Evolutionary conservation across 2,113 vertebrate species (phyloP), one percentile per base, ranked within the genome.

Genomic region (Galeopterus variegatus): DNA sequence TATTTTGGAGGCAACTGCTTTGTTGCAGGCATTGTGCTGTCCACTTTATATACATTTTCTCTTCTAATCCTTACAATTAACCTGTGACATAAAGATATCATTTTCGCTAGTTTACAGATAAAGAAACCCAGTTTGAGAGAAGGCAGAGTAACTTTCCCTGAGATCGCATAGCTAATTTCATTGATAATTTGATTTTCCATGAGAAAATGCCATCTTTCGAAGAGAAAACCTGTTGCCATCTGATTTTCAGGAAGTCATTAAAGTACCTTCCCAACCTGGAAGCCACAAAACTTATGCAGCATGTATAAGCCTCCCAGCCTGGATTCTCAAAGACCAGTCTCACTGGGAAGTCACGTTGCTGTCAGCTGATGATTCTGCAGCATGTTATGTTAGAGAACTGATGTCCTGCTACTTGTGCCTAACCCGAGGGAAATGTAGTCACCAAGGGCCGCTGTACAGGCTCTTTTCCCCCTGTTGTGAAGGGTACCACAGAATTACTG

Each of bases 131-230:
- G 36, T 62, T 52, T 72, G 45, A 80, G 24, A 62, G 69, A 65
- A 85, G 24, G 19, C n/a, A 64, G 65, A 56, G 72, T 81, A 85
- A 83, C 56, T 90, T 94, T 94, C 52, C 76, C 65, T 56, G 90
- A 65, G 28, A 73, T 62, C 81, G 86, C 52, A 79, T 10, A 54
- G 52, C 62, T 91, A 89, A 97, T 93, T 90, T 90, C 48, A 65
- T 93, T 93, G 67, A 95, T 92, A 65, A 70, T 93, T 92, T 95
- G 58, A 75, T 95, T 92, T 92, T 67, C 70, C 6, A 3, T 60
- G 48, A 89, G 72, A 94, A 14, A 33, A 62, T 69, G 45, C 31
- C 31, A 18, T 94, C 65, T 81, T 96, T 94, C 28, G 26, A 69
- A 84, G 54, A 79, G 88, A 90, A 95, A 69, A 60, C 5, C 65